Conservation (phyloP, 2,888 invertebrate species). For the Chrysina gloriosa region DNA sequence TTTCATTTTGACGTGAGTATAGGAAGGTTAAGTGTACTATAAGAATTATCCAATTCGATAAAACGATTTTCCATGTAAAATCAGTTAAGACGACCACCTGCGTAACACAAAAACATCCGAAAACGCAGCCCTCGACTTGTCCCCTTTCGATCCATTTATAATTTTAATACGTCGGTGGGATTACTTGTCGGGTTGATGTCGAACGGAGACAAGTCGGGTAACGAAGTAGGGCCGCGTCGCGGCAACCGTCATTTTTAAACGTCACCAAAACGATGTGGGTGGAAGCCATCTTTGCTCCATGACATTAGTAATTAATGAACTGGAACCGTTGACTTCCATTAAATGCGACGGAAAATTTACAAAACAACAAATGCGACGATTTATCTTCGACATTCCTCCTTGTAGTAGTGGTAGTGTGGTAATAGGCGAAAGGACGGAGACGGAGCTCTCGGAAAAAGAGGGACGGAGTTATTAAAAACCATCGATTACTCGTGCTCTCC, state of each 20-base stretch:
- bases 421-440: background rate
- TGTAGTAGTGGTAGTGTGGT: background rate
- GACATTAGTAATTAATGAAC: constrained; percentile 59
- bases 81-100: too few species aligned
- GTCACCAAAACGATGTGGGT: constrained; percentile 54
- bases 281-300: constrained; percentile 57
- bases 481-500: background rate
- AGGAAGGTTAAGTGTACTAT: too few species aligned
- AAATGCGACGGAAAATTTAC: constrained; percentile 42
- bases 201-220: background rate
- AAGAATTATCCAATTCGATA: too few species aligned
- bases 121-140: too few species aligned
- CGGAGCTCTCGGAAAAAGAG: background rate
- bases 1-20: too few species aligned
- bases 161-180: background rate
- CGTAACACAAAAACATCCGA: too few species aligned
- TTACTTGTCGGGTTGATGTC: background rate
- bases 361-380: constrained; percentile 40
- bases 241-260: constrained; percentile 58
- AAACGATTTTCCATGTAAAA: too few species aligned
- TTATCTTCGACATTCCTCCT: constrained; percentile 16
- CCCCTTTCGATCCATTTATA: too few species aligned
- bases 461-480: constrained; percentile 26
- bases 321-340: constrained; percentile 42
- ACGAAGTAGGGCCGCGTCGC: constrained; percentile 8